Evolutionary conservation across 30 jellyfish, hydroid and myxozoan species (phyloP), one percentile per base, ranked within the genome.

Genomic region (Aurelia aurita): DNA sequence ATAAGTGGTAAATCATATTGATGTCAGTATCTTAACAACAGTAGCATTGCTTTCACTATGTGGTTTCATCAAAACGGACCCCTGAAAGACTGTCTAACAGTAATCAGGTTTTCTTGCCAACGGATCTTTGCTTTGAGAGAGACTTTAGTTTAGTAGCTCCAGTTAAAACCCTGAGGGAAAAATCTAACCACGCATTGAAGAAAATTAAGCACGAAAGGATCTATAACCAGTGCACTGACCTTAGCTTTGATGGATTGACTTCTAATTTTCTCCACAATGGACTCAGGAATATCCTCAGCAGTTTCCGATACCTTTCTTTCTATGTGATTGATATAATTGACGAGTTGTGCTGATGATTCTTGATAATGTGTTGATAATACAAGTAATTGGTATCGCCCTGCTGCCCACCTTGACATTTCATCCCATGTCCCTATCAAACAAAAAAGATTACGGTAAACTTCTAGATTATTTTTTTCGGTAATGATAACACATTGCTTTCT

Each of bases 311-410:
- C 75, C 53, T 91, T 91, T 63, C 65, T 60, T 58, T 91, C 98
- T 23, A 91, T 72, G n/a, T 85, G 47, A 13, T 68, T 67, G 79
- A 91, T 71, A 44, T 86, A 86, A 18, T 79, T 47, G 21, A 86
- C 88, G 31, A 91, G 84, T 3, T 77, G 84, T 72, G 80, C 82
- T 3, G 97, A 85, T 13, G 98, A 86, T 14, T 86, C 84, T 58
- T 90, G 91, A 68, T 76, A 91, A 71, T 91, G 98, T 26, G 59
- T 53, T 22, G 98, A 85, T 47, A 91, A 57, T 29, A 85, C 91
- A 47, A 91, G 87, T 49, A 86, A 77, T 58, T 91, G 98, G 58
- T 91, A 91, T 16, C 95, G 89, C 11, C 91, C 91, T 0, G 98
- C 89, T 10, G 95, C 91, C 91, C 92, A 87, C 47, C 86, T 43